Base-by-base conservation (phyloP, 2,797 vertebrate species). In the Echiichthys vipera region DNA sequence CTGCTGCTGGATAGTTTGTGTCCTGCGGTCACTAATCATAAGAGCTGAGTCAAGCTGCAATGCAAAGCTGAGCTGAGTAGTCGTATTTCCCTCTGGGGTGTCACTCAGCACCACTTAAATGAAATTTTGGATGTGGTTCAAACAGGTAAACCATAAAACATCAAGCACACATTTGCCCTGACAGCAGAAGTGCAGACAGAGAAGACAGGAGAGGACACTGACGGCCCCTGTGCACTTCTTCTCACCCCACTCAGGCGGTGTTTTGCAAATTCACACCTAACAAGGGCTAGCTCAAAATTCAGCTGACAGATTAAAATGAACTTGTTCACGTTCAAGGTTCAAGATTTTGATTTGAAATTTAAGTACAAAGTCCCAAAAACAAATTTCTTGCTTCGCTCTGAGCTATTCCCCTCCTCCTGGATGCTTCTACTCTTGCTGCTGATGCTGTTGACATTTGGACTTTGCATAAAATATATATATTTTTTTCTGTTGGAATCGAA, bases 31-130 rank as follows among this genome's bases (percentile, higher is more conserved):
- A 57, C 42, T 58, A 61, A 71, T 58, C 43, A 29, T 7, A 47
- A 47, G 49, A 75, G 81, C 81, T 76, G 75, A 87, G 78, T 65
- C 68, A 67, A 78, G 54, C 74, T 63, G 62, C 13, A 50, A 49
- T 13, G 58, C 59, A 47, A 36, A 70, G 68, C 74, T 22, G 56
- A 76, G 81, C 73, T 53, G 58, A 65, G 50, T 25, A 5, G 37
- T 34, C 53, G 34, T 12, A 12, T 71, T 55, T 49, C 13, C 49
- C 55, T 37, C 64, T 42, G 55, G 25, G 36, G 55, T 49, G 55
- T 69, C 64, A 51, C 63, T 82, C 79, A 65, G 59, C 77, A 45
- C 37, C 50, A 42, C 49, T 71, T 56, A 56, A 56, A 74, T 24
- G 65, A 22, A 27, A 8, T 70, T 77, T 42, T 64, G 40, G 73